Evolutionary conservation across 2,797 vertebrate genomes (phyloP), one percentile per base, ranked within the genome.

Genomic region (Sebastes diaconus): DNA sequence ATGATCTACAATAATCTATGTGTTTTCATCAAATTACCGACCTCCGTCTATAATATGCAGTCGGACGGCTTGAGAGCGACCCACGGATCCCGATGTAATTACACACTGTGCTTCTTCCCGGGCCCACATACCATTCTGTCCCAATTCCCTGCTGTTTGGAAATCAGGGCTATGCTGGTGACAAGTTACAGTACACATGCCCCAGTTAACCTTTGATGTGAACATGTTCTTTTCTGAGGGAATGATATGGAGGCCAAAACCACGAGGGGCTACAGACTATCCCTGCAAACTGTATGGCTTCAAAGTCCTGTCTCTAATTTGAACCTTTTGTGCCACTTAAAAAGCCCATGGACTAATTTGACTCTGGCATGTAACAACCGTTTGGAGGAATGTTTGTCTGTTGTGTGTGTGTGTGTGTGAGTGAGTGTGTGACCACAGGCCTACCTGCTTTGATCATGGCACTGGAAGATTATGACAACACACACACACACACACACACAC

Each of bases 281-380:
- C 92, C 91, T 84, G 90, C 91, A 92, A 93, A 94, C 90, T 87
- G 84, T 88, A 92, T 29, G 73, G 94, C 94, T 94, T 95, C 93
- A 96, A 95, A 95, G 94, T 89, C 87, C 84, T 83, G 90, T 86
- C 92, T 93, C 93, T 95, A 95, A 95, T 95, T 94, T 94, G 88
- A 95, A 95, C 92, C 92, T 93, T 94, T 94, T 93, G 92, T 94
- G 93, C 92, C 92, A 93, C 95, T 95, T 95, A 92, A 95, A 95
- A 95, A 94, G 90, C 88, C 83, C 88, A 88, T 83, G 78, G 90
- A 91, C 94, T 94, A 93, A 95, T 95, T 93, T 95, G 92, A 93
- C 93, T 95, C 93, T 94, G 95, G 91, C 89, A 93, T 93, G 91
- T 90, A 90, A 92, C 90, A 89, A 92, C 87, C 84, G 75, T 90